Evolutionary conservation across 2,797 vertebrate genomes (phyloP), one percentile per base, ranked within the genome.

Genomic region (Potorous gilbertii): DNA sequence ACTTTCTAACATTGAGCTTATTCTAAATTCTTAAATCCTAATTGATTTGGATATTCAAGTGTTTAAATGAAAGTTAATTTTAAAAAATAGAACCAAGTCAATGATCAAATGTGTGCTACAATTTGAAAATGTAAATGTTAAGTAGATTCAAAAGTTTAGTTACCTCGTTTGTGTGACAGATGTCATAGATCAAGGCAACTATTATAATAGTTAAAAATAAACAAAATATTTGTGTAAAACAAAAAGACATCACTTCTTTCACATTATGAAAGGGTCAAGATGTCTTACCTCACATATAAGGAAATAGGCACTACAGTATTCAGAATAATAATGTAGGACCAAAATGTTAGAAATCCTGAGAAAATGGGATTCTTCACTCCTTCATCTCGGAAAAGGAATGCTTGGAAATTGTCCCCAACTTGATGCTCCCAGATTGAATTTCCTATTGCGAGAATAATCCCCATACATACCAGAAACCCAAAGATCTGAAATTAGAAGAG

Each of bases 251-350:
- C 74, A 87, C 5, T 50, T 87, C 50, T 87, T 87, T 87, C 40
- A 50, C 40, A 87, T 50, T 46, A 87, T 28, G 24, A 31, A 55
- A 55, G 90, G 54, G 50, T n/a, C 29, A 55, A 56, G n/a, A 46
- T 28, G 54, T 87, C 98, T 98, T 98, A 99, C 99, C 99, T 99
- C 94, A 99, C 98, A 92, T 99, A 99, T 90, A 99, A 98, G 2
- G 99, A 99, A 97, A 99, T 99, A 29, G 99, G 99, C 57, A 99
- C 99, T n/a, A 99, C 98, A 12, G 99, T 99, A 94, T 99, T 99
- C 56, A 99, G 99, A 96, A 99, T 98, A 96, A 99, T 99, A 94
- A 99, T 95, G 87, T 99, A 99, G 2, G 99, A 99, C 99, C 99
- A 99, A 97, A 99, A 99, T 54, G 98, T 99, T 59, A 99, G 98